A percentile compares a stretch with the other conserved stretches of the same genome.
Conservation (phyloP, 2,113 vertebrate genomes). For the Eretmodus cyanostictus region DNA sequence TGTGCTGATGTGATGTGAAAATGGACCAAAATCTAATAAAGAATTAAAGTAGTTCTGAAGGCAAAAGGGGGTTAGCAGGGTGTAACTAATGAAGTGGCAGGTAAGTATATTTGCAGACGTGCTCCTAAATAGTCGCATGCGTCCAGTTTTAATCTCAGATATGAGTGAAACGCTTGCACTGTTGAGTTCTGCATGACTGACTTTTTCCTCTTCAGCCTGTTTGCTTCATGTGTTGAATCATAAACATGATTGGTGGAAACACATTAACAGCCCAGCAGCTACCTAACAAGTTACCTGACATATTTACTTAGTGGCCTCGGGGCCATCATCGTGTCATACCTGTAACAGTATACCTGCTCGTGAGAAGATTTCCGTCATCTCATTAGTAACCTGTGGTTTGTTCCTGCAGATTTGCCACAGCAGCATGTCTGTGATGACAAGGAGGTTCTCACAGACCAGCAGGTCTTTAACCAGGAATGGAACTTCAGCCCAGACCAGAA, state of each 20-base stretch:
- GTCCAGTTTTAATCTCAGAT: background rate
- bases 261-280: background rate
- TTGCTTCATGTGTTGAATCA: background rate
- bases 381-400: background rate
- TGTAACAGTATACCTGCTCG: background rate
- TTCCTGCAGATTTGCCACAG: background rate
- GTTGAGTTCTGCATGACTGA: background rate
- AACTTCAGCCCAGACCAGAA: background rate
- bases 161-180: rapidly evolving
- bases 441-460: background rate
- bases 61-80: background rate
- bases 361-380: background rate
- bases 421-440: rapidly evolving
- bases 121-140: rapidly evolving
- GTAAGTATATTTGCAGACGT: rapidly evolving
- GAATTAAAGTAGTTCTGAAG: rapidly evolving
- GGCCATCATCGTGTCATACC: rapidly evolving
- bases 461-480: background rate
- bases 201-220: background rate
- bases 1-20: background rate
- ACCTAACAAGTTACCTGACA: background rate
- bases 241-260: background rate
- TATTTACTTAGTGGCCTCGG: background rate
- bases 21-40: background rate
- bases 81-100: background rate